Base-by-base conservation (phyloP, 2,888 invertebrate genomes). In the Dinocampus coccinellae region DNA sequence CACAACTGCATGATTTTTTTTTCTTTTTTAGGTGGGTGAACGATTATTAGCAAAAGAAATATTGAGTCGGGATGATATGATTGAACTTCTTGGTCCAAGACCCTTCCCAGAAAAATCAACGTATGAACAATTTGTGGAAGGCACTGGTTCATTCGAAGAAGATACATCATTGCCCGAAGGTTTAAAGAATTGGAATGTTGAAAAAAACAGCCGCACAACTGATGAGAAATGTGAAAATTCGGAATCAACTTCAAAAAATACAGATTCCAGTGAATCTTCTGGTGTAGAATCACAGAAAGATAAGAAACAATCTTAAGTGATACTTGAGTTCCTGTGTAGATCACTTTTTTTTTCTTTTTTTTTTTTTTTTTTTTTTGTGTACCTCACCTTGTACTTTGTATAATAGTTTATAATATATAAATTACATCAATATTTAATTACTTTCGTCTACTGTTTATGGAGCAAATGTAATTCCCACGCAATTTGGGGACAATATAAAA, bases 21-120 rank as follows among this genome's bases (percentile, higher is more conserved):
- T n/a, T 34, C 52, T 33, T 34, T 55, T 22, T 22, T 26, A 89
- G 89, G 94, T 95, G 0, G 95, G 95, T 0, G 94, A 95, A 83
- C 90, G 97, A 73, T 90, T 99, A 75, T 89, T 99, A 70, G 95
- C 97, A 83, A 95, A 97, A 84, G 99, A 99, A 89, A 93, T 98
- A 78, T 90, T 99, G 63, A 96, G 95, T 83, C 92, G 99, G 75
- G 97, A 98, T 60, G 99, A 99, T 85, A 97, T 99, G 97, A 95
- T 99, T 75, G 98, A 98, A 87, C 89, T 99, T 39, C 90, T 99
- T 60, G 99, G 99, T 0, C 91, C 92, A 29, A 90, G 99, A 78
- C 99, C 99, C 0, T 99, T 99, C 92, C 94, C 94, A 11, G 99
- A 99, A 88, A 99, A 99, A 89, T 97, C 98, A 13, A 99, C 99